Percentiles rank a stretch among this genome's conserved stretches.
These are phyloP conservation scores for Catocala fraxini DNA, from an alignment of 2,888 invertebrate species.

Conservation along the genomic window DNA sequence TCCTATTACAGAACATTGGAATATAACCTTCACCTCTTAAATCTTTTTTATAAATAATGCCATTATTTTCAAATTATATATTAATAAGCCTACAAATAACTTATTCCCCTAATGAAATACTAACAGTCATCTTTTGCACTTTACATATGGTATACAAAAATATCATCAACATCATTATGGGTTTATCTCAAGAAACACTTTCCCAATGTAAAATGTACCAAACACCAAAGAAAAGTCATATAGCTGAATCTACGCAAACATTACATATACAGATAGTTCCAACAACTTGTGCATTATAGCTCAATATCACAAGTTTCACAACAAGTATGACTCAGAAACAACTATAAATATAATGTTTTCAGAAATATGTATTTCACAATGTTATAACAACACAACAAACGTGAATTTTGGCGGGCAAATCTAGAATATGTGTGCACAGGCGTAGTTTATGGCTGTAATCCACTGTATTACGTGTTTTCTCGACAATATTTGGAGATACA, in stretches of 20 bases:
- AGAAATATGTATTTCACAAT: conserved; percentile 42
- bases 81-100: too few species aligned
- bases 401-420: conserved; percentile 39
- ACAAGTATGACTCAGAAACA: conserved; percentile 45
- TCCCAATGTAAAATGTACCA: too few species aligned
- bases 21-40: too few species aligned
- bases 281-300: conserved; percentile 8
- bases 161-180: too few species aligned
- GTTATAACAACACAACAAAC: conserved; percentile 12
- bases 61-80: too few species aligned
- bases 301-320: conserved; percentile 27
- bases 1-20: too few species aligned
- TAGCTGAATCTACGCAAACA: background rate
- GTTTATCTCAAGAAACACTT: too few species aligned
- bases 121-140: too few species aligned
- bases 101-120: too few species aligned
- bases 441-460: conserved; percentile 28
- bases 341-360: conserved; percentile 37
- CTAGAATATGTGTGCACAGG: conserved; percentile 21
- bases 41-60: too few species aligned
- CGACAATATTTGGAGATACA: conserved; percentile 50
- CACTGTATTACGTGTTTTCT: conserved; percentile 41
- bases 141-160: too few species aligned
- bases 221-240: too few species aligned
- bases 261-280: conserved; percentile 2